Percentiles rank a stretch among this genome's conserved stretches.
phyloP scores from a whole-genome alignment of 2,888 invertebrate species.

The Trichogramma evanescens region DNA sequence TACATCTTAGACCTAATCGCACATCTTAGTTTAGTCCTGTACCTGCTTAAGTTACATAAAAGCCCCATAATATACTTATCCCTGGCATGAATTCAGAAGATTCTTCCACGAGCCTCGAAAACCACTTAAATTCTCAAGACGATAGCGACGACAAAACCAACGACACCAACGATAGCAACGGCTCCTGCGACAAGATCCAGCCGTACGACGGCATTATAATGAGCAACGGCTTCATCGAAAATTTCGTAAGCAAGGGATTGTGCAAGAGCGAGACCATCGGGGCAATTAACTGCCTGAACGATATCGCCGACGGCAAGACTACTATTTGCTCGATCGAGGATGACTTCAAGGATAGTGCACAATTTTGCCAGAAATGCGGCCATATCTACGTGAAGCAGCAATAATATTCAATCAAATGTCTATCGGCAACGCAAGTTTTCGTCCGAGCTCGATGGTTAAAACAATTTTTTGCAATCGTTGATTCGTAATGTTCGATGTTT shows the following conservation, averaged over 20 bases:
- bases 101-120: conserved; percentile 24
- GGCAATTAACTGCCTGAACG: conserved; percentile 33
- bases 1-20: too few relatives aligned
- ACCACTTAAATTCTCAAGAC: conserved; percentile 21
- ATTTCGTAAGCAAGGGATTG: conserved; percentile 26
- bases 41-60: too few relatives aligned
- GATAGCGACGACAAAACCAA: conserved; percentile 2
- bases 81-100: conserved; percentile 15
- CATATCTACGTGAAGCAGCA: conserved; percentile 28
- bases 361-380: conserved; percentile 37
- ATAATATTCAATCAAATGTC: conserved; percentile 11
- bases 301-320: conserved; percentile 3
- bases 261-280: conserved; percentile 41
- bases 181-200: conserved; percentile 4
- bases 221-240: conserved; percentile 22
- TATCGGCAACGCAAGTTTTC: not conserved
- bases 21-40: too few relatives aligned
- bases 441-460: not conserved
- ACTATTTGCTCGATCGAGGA: conserved; percentile 21
- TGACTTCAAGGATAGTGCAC: conserved; percentile 16
- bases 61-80: not conserved
- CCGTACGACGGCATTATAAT: conserved; percentile 13
- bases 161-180: conserved; percentile 12
- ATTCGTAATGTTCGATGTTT: too few relatives aligned
- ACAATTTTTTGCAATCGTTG: too few relatives aligned